Conservation (phyloP, 2,113 vertebrate species). For the Acinonyx jubatus region DNA sequence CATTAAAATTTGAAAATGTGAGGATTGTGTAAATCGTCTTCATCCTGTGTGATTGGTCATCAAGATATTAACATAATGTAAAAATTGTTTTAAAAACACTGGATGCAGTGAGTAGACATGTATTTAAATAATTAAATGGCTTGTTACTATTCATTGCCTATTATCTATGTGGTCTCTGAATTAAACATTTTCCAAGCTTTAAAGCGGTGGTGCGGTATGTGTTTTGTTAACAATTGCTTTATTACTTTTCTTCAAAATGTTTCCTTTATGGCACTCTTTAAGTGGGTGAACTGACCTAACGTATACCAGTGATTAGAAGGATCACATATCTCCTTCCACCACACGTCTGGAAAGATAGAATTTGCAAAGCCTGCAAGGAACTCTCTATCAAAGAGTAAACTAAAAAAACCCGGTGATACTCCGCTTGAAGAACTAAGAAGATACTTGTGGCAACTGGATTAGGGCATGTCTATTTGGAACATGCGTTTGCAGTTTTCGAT, state of each 20-base stretch:
- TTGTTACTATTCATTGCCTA: slow-evolving; percentile 51
- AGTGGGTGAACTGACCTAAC: slow-evolving; percentile 3
- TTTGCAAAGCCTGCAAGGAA: not conserved
- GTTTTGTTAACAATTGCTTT: slow-evolving; percentile 36
- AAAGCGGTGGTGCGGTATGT: not conserved
- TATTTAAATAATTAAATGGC: slow-evolving; percentile 60
- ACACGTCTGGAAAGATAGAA: not conserved
- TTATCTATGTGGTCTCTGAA: slow-evolving; percentile 54
- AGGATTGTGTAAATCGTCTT: slow-evolving; percentile 29
- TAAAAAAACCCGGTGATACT: not conserved
- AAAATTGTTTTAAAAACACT: slow-evolving; percentile 57
- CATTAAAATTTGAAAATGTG: slow-evolving; percentile 49
- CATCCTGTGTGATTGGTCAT: slow-evolving; percentile 33
- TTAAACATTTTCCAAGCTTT: slow-evolving; percentile 55
- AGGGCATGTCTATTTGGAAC: not conserved
- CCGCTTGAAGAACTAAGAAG: not conserved
- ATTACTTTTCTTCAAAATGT: slow-evolving; percentile 36
- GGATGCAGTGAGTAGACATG: not conserved
- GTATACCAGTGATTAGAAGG: not conserved
- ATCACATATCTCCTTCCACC: not conserved
- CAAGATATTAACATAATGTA: slow-evolving; percentile 10
- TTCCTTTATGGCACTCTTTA: slow-evolving; percentile 44
- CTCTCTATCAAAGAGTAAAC: not conserved
- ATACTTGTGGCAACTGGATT: not conserved
- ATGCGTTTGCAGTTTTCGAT: not conserved